Evolutionary conservation across 2,113 vertebrate genomes (phyloP).

Genomic region (Scolopax mira): DNA sequence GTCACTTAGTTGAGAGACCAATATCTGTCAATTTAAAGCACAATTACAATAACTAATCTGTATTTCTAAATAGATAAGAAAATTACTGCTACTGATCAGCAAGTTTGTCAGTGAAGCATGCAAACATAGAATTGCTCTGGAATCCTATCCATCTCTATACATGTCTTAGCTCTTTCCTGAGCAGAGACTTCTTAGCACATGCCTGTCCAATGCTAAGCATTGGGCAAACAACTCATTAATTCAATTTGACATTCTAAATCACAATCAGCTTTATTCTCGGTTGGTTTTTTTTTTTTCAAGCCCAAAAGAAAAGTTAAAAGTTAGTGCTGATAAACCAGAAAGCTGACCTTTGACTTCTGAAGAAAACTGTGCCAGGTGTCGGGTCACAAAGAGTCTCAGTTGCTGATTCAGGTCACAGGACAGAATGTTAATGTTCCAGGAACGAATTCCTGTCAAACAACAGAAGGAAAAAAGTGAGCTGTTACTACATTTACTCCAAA

Average conservation of each 20-base stretch:
- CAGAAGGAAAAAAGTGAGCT: neutral
- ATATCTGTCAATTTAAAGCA: neutral
- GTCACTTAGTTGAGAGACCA: neutral
- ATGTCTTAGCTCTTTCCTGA: neutral
- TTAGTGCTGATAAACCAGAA: neutral
- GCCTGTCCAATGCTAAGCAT: neutral
- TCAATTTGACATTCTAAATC: neutral
- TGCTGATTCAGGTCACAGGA: conserved; percentile 88
- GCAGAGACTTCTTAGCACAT: neutral
- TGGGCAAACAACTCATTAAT: neutral
- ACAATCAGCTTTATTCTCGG: neutral
- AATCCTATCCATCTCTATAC: neutral
- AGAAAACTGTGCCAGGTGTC: conserved; percentile 93
- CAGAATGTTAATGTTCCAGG: conserved; percentile 83
- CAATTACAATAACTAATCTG: neutral
- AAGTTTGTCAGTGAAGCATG: neutral
- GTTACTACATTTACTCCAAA: neutral
- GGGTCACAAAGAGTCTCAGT: conserved; percentile 86
- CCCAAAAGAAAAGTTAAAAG: neutral
- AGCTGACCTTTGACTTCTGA: conserved; percentile 92
- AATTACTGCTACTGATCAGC: neutral
- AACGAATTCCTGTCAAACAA: conserved; percentile 80
- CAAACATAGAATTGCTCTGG: neutral
- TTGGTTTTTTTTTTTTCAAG: neutral
- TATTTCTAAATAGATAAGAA: neutral